phyloP scores from a whole-genome alignment of 2,113 vertebrate species.

The Nycticebus coucang region DNA sequence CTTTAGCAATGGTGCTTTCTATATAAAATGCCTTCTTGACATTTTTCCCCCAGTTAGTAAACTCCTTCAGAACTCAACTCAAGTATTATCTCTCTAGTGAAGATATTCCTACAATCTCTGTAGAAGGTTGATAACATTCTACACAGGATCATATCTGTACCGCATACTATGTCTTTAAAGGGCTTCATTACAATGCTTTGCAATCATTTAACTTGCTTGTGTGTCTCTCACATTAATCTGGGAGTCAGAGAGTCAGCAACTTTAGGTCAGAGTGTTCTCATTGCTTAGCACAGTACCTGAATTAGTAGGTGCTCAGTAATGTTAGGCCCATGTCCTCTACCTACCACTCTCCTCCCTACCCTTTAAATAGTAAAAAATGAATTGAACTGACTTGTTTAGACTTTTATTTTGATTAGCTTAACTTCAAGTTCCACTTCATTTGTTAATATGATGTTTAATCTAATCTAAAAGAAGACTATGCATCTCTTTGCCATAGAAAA shows the following conservation, averaged over 20 bases:
- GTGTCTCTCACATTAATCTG: neutral
- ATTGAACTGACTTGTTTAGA: neutral
- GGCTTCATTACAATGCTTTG: neutral
- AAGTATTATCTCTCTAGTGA: neutral
- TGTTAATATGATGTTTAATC: neutral
- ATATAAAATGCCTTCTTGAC: neutral
- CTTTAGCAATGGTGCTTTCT: neutral
- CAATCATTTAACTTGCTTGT: neutral
- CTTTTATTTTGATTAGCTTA: constrained; percentile 14
- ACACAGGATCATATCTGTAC: neutral
- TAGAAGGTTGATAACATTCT: neutral
- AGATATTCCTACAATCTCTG: neutral
- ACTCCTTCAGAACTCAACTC: neutral
- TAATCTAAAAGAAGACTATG: neutral
- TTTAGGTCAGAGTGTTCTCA: neutral
- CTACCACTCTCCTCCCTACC: neutral
- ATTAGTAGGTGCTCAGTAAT: neutral
- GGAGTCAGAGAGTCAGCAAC: neutral
- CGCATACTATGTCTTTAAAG: neutral
- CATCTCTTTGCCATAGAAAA: neutral
- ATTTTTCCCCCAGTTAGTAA: neutral
- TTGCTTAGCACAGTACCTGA: neutral
- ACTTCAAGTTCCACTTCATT: neutral
- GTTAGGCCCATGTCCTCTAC: neutral
- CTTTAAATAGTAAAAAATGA: neutral